A percentile compares a stretch with the other conserved stretches of the same genome.
Conservation (phyloP, 2,888 invertebrate genomes). For the Cheilosia scutellata region DNA sequence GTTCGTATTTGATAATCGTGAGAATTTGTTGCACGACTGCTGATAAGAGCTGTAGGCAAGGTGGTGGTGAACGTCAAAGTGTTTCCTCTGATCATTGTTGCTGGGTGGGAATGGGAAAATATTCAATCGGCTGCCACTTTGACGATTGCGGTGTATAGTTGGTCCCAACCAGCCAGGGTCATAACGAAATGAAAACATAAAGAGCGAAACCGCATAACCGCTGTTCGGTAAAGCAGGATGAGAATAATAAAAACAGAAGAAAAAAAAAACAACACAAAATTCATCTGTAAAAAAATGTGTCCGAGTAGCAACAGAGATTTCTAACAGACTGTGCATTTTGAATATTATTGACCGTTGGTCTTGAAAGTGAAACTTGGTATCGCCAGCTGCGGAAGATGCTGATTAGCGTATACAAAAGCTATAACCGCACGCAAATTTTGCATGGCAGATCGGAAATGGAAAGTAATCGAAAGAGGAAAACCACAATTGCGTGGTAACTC, state of each 20-base stretch:
- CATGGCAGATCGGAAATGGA: background rate
- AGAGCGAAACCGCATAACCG: conserved; percentile 32
- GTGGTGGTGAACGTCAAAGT: conserved; percentile 18
- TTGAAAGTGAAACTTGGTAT: background rate
- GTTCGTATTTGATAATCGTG: conserved; percentile 54
- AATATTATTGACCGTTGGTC: conserved; percentile 10
- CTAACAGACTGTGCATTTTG: conserved; percentile 11
- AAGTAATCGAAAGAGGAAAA: conserved; percentile 20
- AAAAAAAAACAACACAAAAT: background rate
- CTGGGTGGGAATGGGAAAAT: conserved; percentile 61
- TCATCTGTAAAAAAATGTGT: background rate
- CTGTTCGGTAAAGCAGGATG: conserved; percentile 30
- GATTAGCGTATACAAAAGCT: conserved; percentile 8
- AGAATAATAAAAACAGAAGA: background rate
- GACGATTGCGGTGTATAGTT: background rate
- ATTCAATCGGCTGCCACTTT: conserved; percentile 13
- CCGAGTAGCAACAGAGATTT: conserved; percentile 42
- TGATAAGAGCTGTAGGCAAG: conserved; percentile 37
- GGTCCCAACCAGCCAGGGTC: conserved; percentile 11
- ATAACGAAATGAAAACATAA: conserved; percentile 19
- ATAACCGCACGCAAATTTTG: conserved; percentile 1
- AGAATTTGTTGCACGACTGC: conserved; percentile 42
- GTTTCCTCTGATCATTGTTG: conserved; percentile 37
- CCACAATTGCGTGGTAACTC: conserved; percentile 22
- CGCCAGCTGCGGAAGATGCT: conserved; percentile 6